phyloP scores from a whole-genome alignment of 2,797 vertebrate genomes.

The Podarcis siculus region DNA sequence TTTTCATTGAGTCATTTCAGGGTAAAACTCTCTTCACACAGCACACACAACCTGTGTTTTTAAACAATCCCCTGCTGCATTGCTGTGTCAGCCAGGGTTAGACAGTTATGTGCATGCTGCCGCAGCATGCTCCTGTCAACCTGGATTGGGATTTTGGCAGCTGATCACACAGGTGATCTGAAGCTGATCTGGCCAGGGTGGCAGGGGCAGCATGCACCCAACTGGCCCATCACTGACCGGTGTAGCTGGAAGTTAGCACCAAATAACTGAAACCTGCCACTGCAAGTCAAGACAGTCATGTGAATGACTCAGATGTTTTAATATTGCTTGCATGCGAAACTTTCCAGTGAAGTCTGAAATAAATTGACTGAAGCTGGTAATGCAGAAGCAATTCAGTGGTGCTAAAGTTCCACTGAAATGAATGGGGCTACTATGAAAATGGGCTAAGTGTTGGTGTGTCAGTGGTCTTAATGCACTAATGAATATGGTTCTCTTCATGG shows the following conservation, averaged over 20 bases:
- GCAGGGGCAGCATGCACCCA: not conserved
- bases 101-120: rapidly evolving
- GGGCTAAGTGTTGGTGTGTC: not conserved
- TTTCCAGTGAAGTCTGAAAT: not conserved
- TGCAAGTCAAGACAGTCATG: not conserved
- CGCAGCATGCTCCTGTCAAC: too few relatives aligned
- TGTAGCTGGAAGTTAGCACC: not conserved
- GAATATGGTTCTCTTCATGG: not conserved
- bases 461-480: not conserved
- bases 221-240: not conserved
- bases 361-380: not conserved
- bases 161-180: too few relatives aligned
- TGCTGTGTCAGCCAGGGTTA: not conserved
- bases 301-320: not conserved
- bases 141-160: not conserved
- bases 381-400: not conserved
- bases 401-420: not conserved
- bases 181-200: not conserved
- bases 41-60: not conserved
- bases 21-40: not conserved
- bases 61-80: not conserved
- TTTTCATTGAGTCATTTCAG: not conserved
- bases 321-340: too few relatives aligned
- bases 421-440: not conserved
- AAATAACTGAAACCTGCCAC: not conserved